phyloP scores from a whole-genome alignment of 2,888 invertebrate genomes.

The Tipula unca region DNA sequence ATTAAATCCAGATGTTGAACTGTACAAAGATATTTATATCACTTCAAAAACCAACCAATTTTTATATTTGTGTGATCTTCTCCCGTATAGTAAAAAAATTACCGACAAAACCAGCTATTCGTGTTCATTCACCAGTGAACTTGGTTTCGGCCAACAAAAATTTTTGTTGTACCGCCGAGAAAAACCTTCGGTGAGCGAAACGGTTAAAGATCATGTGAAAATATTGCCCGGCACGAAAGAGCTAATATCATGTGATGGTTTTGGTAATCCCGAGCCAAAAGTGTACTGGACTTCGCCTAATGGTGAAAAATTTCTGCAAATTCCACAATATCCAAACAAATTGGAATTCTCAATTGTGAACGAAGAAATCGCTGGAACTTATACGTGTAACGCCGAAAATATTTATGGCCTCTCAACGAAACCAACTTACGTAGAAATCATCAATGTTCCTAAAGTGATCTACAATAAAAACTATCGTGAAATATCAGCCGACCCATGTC shows the following conservation, averaged over 20 bases:
- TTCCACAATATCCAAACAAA: neutral
- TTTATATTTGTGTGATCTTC: neutral
- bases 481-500: neutral
- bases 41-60: neutral
- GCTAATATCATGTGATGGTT: neutral
- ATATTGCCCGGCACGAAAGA: neutral
- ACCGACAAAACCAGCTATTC: neutral
- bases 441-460: neutral
- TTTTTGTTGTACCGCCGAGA: neutral
- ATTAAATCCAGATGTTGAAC: neutral
- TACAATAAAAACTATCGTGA: neutral
- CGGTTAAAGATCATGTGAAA: neutral
- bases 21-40: neutral
- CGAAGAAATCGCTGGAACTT: neutral
- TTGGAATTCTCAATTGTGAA: neutral
- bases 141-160: neutral
- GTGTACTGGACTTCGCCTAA: neutral
- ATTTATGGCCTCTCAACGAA: neutral
- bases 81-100: neutral
- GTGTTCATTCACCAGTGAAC: neutral
- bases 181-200: neutral
- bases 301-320: neutral
- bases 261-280: neutral
- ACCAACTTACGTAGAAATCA: neutral
- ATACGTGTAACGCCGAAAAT: neutral